phyloP scores from a whole-genome alignment of 2,113 vertebrate species.

The Aegypius monachus region DNA sequence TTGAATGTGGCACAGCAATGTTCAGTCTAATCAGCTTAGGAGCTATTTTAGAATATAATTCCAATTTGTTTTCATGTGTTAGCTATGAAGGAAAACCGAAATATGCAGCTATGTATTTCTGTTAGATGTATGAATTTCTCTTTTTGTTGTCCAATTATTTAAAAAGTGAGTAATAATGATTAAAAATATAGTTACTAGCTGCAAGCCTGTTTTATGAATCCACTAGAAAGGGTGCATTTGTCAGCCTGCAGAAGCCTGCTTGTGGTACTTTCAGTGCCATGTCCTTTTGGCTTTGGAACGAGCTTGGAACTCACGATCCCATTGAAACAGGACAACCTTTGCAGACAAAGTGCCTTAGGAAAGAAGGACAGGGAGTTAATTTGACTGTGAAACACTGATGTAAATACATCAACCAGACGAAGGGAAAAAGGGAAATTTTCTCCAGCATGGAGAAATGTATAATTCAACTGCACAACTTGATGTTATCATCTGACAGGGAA shows the following conservation, averaged over 20 bases:
- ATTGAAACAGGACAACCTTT: background rate
- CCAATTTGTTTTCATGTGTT: background rate
- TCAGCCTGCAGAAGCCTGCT: background rate
- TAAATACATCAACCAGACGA: constrained; percentile 21
- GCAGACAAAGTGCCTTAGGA: background rate
- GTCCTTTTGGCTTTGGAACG: background rate
- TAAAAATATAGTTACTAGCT: background rate
- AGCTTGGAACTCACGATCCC: background rate
- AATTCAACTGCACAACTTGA: constrained; percentile 14
- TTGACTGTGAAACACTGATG: background rate
- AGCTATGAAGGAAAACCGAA: background rate
- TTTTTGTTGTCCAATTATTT: background rate
- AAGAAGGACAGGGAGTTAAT: constrained; percentile 12
- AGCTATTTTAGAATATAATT: background rate
- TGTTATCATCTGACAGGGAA: constrained; percentile 12
- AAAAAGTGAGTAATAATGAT: background rate
- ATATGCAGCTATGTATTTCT: background rate
- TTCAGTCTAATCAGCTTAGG: background rate
- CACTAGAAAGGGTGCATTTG: background rate
- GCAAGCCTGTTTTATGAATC: background rate
- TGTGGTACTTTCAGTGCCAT: background rate
- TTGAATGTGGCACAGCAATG: background rate
- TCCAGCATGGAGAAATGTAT: background rate
- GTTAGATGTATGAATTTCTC: background rate
- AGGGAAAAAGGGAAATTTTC: background rate